phyloP scores from a whole-genome alignment of 2,888 invertebrate genomes.

The Campoplex capitator region DNA sequence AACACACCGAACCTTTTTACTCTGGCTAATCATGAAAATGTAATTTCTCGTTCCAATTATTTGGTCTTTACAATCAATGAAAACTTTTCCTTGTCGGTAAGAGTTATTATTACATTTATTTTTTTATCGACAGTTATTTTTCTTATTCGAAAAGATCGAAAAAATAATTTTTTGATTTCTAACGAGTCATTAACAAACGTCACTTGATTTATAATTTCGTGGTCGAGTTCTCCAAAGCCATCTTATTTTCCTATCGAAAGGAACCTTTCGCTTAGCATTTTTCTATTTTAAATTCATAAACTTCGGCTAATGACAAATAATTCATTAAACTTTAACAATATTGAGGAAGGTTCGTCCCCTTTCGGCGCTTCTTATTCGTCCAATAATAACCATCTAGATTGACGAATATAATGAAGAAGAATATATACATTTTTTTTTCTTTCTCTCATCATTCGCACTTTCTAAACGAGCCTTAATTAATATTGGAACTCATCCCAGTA shows the following conservation, averaged over 20 bases:
- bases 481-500: conserved; percentile 64
- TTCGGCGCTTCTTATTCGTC: conserved; percentile 20
- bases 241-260: background rate
- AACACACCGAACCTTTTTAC: background rate
- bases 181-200: background rate
- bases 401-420: conserved; percentile 23
- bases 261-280: background rate
- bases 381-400: conserved; percentile 25
- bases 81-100: background rate
- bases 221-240: background rate
- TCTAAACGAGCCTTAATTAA: conserved; percentile 69
- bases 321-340: background rate
- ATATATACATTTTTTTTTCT: conserved; percentile 22
- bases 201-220: background rate
- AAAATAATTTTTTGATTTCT: background rate
- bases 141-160: too few species aligned
- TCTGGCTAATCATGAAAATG: conserved; percentile 13
- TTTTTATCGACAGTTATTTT: too few species aligned
- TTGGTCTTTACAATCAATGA: background rate
- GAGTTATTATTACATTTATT: background rate
- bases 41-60: conserved; percentile 3
- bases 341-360: background rate
- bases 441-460: conserved; percentile 46
- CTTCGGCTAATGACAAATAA: background rate
- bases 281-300: background rate